These are phyloP conservation scores for Bradypus variegatus DNA, from an alignment of 2,797 vertebrate genomes.

Conservation along the genomic window DNA sequence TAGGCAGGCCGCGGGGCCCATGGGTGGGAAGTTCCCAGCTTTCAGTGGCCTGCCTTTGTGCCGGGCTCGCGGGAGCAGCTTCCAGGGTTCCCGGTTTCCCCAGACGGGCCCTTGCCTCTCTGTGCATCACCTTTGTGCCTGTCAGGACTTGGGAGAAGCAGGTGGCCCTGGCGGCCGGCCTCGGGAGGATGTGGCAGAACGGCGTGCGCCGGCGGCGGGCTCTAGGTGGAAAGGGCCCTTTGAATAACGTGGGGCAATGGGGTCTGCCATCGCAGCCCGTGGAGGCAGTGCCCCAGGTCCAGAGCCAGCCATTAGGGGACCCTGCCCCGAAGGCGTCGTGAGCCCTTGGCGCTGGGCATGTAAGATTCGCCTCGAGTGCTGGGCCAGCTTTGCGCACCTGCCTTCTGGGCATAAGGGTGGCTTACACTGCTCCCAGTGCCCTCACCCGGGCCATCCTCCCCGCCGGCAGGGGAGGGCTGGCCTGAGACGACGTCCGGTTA, in stretches of 20 bases:
- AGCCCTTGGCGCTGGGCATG: conserved; percentile 7
- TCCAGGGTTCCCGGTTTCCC: not conserved
- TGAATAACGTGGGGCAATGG: not conserved
- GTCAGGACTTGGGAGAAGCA: not conserved
- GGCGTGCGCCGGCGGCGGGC: not conserved
- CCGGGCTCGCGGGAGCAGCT: not conserved
- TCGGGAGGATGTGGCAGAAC: not conserved
- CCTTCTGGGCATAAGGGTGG: not conserved
- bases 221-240: not conserved
- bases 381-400: not conserved
- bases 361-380: conserved; percentile 7
- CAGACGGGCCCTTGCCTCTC: not conserved
- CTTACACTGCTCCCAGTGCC: not conserved
- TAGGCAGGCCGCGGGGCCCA: not conserved
- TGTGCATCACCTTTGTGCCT: not conserved
- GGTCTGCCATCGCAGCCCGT: conserved; percentile 32
- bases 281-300: conserved; percentile 25
- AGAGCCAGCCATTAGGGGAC: not conserved
- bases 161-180: not conserved
- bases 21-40: conserved; percentile 14
- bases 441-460: not conserved
- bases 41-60: conserved; percentile 30
- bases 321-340: not conserved
- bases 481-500: not conserved
- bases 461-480: not conserved